Evolutionary conservation across 2,888 invertebrate species (phyloP).

Genomic region (Agonopterix subpropinquella): DNA sequence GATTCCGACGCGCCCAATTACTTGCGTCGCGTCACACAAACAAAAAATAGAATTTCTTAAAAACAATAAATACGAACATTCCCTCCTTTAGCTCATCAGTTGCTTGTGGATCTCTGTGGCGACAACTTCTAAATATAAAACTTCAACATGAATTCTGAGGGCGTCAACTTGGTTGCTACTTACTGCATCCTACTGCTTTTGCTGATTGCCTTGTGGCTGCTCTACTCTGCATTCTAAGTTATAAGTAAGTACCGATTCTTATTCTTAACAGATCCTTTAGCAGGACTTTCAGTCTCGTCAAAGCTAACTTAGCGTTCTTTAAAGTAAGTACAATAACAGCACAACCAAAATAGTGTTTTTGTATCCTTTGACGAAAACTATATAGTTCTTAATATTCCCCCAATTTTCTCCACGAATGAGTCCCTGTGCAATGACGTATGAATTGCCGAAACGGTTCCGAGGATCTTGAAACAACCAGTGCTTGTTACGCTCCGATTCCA

Average conservation of each 20-base stretch:
- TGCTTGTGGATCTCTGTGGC: constrained; percentile 35
- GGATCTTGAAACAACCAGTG: constrained; percentile 44
- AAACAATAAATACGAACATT: constrained; percentile 17
- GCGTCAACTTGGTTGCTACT: constrained; percentile 79
- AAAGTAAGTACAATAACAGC: background rate
- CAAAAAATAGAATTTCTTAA: constrained; percentile 12
- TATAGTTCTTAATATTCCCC: background rate
- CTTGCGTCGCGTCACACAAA: constrained; percentile 9
- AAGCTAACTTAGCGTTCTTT: background rate
- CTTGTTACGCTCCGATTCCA: constrained; percentile 25
- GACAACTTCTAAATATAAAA: constrained; percentile 14
- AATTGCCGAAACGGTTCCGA: constrained; percentile 22
- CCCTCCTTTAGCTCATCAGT: constrained; percentile 41
- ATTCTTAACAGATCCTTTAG: background rate
- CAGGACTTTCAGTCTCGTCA: background rate
- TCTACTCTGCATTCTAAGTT: constrained; percentile 77
- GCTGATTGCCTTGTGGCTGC: constrained; percentile 78
- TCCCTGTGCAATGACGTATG: constrained; percentile 48
- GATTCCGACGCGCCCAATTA: constrained; percentile 11
- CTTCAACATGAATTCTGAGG: constrained; percentile 58
- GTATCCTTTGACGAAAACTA: too few species aligned
- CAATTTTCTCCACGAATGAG: constrained; percentile 24
- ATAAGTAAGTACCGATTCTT: constrained; percentile 23
- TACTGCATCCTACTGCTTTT: constrained; percentile 79
- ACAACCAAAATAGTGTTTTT: too few species aligned